phyloP scores from a whole-genome alignment of 2,113 vertebrate species.

The Toxotes jaculatrix region DNA sequence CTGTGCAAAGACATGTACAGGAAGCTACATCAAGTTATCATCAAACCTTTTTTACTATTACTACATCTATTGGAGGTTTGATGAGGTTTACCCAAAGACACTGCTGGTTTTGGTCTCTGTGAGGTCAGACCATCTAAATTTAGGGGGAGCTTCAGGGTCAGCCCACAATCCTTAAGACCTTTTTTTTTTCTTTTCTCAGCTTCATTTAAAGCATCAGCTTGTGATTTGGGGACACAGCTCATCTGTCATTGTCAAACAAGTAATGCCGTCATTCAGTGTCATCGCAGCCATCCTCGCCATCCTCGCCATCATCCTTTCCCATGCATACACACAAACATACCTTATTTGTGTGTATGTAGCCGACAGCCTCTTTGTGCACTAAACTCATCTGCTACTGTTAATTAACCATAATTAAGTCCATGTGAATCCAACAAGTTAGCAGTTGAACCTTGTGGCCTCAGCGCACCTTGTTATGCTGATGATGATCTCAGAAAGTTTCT shows the following conservation, averaged over 20 bases:
- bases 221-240: neutral
- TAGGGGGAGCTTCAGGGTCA: neutral
- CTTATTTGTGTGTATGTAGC: conserved; percentile 4
- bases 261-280: neutral
- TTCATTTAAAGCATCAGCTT: neutral
- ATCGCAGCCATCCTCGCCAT: neutral
- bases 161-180: neutral
- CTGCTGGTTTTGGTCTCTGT: neutral
- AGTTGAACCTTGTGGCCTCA: conserved; percentile 17
- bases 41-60: neutral
- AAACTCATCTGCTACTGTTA: conserved; percentile 39
- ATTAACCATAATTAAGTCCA: conserved; percentile 53
- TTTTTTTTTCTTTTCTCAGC: neutral
- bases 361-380: neutral
- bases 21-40: neutral
- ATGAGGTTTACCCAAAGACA: too few species aligned
- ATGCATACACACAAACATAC: conserved; percentile 8
- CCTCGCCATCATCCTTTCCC: neutral
- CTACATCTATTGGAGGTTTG: neutral
- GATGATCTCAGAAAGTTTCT: conserved; percentile 52
- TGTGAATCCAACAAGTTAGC: conserved; percentile 42
- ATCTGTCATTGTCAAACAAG: neutral
- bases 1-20: neutral
- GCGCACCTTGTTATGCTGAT: conserved; percentile 54
- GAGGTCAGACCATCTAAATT: neutral